These are phyloP conservation scores for Sebastes flavidus DNA, from an alignment of 2,797 vertebrate genomes.

Conservation along the genomic window DNA sequence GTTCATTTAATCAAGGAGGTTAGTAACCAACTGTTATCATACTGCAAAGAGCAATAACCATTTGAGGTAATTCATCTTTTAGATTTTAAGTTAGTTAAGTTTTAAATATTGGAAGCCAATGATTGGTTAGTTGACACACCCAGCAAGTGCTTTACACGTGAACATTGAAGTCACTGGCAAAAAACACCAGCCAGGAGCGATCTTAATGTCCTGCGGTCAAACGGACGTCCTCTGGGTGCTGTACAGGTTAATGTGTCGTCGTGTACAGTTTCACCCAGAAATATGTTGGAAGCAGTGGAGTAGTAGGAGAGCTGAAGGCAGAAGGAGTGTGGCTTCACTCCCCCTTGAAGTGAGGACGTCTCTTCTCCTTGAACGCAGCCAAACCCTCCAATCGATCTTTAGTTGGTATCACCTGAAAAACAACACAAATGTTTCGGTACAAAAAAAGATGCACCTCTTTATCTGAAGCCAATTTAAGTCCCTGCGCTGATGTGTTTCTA, in stretches of 20 bases:
- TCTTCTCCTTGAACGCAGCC: slow-evolving; percentile 96
- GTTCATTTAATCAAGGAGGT: background rate
- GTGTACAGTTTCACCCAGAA: slow-evolving; percentile 36
- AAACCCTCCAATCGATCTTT: slow-evolving; percentile 97
- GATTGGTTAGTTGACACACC: slow-evolving; percentile 11
- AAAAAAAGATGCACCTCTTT: background rate
- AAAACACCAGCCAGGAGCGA: background rate
- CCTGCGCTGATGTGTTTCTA: background rate
- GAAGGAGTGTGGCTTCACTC: slow-evolving; percentile 79
- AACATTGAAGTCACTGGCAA: background rate
- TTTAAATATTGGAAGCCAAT: background rate
- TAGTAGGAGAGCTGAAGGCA: slow-evolving; percentile 46
- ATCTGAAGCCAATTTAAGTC: background rate
- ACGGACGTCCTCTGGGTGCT: background rate
- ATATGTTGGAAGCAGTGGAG: slow-evolving; percentile 61
- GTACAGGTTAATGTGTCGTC: slow-evolving; percentile 10
- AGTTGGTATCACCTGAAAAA: slow-evolving; percentile 92
- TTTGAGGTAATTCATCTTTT: background rate
- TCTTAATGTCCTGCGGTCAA: background rate
- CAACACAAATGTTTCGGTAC: background rate
- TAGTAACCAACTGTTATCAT: background rate
- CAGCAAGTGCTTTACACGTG: background rate
- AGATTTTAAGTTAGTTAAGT: background rate
- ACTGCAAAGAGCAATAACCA: background rate
- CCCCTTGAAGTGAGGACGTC: slow-evolving; percentile 90